Evolutionary conservation across 2,113 vertebrate species (phyloP), one percentile per base, ranked within the genome.

Genomic region (Sinocyclocheilus anophthalmus): DNA sequence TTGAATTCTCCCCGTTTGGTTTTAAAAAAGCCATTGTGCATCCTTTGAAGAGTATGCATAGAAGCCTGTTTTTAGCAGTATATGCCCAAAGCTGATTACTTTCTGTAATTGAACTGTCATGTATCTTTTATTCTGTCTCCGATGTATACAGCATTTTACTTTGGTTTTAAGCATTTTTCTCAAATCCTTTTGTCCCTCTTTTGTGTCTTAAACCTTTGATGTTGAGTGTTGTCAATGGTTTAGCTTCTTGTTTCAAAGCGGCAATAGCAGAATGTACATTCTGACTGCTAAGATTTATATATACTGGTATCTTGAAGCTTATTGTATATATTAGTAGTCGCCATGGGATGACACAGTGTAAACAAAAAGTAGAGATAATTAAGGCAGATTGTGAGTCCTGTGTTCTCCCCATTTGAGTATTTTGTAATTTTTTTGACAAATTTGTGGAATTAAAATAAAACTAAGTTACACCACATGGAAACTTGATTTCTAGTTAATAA

Each of bases 391-490:
- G 98, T 99, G 97, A 99, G 96, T 98, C 97, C 97, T 98, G 98
- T 99, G 97, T 99, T 99, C 97, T 99, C 97, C 98, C 97, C 98
- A 98, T 99, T 99, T 97, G 96, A 99, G 98, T 99, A 98, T 99
- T 99, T 99, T 99, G 98, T 99, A 99, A 99, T 98, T 99, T 99
- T 99, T 99, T 98, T 97, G 97, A 99, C 97, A 97, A 98, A 98
- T 97, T 97, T 98, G 98, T 99, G 98, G 96, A 99, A 97, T 98
- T 98, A 97, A 96, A 99, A 99, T 99, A 98, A 99, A 99, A 96
- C 92, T 96, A 96, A 97, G 96, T 98, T 98, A 98, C 97, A 98
- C 97, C 97, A 97, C 96, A 97, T 89, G 30, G 77, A 85, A 91
- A 75, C 70, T 81, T 83, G 80, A 80, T 83, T 86, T 89, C 45